A percentile compares a stretch with the other conserved stretches of the same genome.
Evolutionary conservation across 2,888 invertebrate genomes (phyloP).

Genomic region (Mayetiola destructor): DNA sequence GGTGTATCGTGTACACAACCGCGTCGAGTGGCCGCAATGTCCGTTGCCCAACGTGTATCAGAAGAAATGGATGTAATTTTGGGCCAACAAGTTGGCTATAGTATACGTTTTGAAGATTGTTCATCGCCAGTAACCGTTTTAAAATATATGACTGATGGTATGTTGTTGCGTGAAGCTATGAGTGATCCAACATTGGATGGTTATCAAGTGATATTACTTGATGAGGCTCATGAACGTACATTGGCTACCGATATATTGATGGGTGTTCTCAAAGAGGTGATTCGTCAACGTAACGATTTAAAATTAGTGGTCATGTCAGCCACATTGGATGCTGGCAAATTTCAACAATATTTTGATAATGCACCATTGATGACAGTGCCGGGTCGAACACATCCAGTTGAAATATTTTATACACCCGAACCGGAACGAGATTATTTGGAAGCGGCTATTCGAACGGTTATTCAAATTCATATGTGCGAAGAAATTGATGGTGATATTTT

Average conservation of each 20-base stretch:
- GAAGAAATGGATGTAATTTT: slow-evolving; percentile 98
- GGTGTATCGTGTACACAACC: slow-evolving; percentile 95
- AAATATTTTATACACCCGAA: slow-evolving; percentile 98
- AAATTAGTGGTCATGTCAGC: slow-evolving; percentile 99
- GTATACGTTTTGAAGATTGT: slow-evolving; percentile 98
- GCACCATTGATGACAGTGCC: slow-evolving; percentile 98
- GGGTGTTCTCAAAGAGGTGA: slow-evolving; percentile 96
- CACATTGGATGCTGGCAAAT: slow-evolving; percentile 97
- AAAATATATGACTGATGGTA: slow-evolving; percentile 99
- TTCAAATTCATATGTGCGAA: slow-evolving; percentile 89
- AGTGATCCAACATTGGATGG: slow-evolving; percentile 94
- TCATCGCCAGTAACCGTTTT: slow-evolving; percentile 85
- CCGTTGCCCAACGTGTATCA: slow-evolving; percentile 94
- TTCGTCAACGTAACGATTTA: slow-evolving; percentile 67
- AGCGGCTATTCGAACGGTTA: slow-evolving; percentile 94
- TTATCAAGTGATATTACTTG: slow-evolving; percentile 89
- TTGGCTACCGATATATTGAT: slow-evolving; percentile 96
- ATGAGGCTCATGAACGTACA: slow-evolving; percentile 98
- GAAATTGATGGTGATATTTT: slow-evolving; percentile 84
- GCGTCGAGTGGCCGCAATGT: slow-evolving; percentile 97
- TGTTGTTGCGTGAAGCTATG: slow-evolving; percentile 98
- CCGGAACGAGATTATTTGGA: slow-evolving; percentile 96
- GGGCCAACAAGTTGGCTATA: slow-evolving; percentile 84
- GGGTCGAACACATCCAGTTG: slow-evolving; percentile 87
- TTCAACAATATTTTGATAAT: slow-evolving; percentile 97